Evolutionary conservation across 2,797 vertebrate genomes (phyloP), one percentile per base, ranked within the genome.

Genomic region (Acanthurus lineatus): DNA sequence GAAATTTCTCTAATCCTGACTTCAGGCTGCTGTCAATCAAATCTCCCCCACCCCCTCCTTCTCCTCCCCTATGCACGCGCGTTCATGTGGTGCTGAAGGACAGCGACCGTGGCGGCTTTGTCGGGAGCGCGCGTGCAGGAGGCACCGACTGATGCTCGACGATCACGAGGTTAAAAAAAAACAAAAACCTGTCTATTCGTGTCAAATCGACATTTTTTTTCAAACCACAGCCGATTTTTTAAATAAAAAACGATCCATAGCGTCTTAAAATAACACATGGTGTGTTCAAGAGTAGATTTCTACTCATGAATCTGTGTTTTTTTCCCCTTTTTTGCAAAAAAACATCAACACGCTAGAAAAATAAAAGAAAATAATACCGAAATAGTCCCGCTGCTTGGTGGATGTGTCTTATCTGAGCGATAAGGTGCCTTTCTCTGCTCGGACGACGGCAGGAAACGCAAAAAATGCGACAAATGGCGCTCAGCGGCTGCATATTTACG

Each of bases 11-110:
- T 93, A 93, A 93, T 94, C 91, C 91, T 88, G 85, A 91, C 93
- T 92, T 62, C 82, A 60, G 88, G 93, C 91, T 84, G 83, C 91
- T 94, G 91, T 94, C 93, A 91, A 77, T 93, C 93, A 89, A 54
- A 12, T 44, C 54, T 7, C 48, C 42, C 32, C 17, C 59, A n/a
- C 8, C 51, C 53, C 20, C 65, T 16, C 35, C 47, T 2, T 16
- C 22, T 45, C 77, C 57, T 25, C 4, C 17, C 25, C 52, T 51
- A 1, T 58, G n/a, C 69, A 62, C 32, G 89, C 90, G 88, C 92
- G 84, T 40, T 32, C 92, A 75, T 87, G 87, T 69, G 88, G 91
- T 90, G 91, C 93, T 94, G 94, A 94, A 93, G 93, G 90, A 94
- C 91, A 93, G 92, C 88, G 86, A 82, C 84, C 2, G 66, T 44